Conservation (phyloP, 2,797 vertebrate genomes). For the Morus bassanus region DNA sequence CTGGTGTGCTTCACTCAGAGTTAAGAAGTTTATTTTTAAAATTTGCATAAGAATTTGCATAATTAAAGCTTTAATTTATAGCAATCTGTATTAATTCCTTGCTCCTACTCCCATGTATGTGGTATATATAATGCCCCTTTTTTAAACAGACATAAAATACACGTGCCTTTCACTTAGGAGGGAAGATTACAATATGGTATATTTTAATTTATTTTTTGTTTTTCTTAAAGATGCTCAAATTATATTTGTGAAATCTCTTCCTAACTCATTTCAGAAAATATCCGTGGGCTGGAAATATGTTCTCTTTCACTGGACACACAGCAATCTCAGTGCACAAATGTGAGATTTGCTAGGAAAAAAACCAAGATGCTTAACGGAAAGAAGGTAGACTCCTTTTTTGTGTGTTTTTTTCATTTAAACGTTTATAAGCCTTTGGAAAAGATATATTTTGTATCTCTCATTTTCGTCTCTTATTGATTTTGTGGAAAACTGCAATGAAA, state of each 20-base stretch:
- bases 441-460: not conserved
- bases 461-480: not conserved
- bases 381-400: conserved; percentile 53
- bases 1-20: not conserved
- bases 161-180: not conserved
- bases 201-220: not conserved
- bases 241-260: conserved; percentile 6
- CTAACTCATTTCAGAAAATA: conserved; percentile 62
- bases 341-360: conserved; percentile 58
- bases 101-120: not conserved
- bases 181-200: not conserved
- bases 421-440: not conserved
- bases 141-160: not conserved
- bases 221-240: not conserved
- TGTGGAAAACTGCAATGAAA: not conserved
- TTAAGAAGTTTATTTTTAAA: not conserved
- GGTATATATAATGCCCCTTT: not conserved
- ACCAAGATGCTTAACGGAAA: conserved; percentile 30
- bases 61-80: not conserved
- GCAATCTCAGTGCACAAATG: conserved; percentile 56
- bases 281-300: conserved; percentile 76
- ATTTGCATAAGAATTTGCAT: not conserved
- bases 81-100: not conserved
- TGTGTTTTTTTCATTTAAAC: not conserved
- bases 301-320: conserved; percentile 62